Conservation (phyloP, 1,140 invertebrate genomes). For the Metopolophium dirhodum region DNA sequence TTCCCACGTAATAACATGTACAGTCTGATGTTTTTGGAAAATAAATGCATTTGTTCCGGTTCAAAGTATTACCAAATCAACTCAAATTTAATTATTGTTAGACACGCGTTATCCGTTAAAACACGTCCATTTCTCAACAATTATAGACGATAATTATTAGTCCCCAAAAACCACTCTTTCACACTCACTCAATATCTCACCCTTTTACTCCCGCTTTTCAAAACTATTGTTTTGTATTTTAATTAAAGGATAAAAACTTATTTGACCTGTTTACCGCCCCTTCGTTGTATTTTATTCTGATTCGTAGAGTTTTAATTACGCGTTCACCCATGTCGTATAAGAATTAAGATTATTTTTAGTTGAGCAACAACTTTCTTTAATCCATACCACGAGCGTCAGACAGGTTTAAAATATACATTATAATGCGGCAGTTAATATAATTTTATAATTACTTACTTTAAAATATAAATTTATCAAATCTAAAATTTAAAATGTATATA, state of each 20-base stretch:
- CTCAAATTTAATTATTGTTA: not conserved
- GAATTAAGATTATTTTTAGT: conserved; percentile 16
- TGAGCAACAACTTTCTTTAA: not conserved
- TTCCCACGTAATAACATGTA: not conserved
- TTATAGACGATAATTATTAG: not conserved
- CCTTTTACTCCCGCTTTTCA: not conserved
- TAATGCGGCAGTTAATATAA: not conserved
- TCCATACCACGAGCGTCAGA: not conserved
- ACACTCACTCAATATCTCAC: not conserved
- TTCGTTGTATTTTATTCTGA: not conserved
- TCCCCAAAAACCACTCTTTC: not conserved
- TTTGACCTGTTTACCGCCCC: not conserved
- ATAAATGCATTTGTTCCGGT: not conserved
- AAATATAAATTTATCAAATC: not conserved
- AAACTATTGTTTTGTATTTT: conserved; percentile 13
- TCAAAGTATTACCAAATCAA: not conserved
- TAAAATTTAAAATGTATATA: not conserved
- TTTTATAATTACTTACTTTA: not conserved
- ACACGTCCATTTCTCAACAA: not conserved
- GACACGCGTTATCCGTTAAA: not conserved
- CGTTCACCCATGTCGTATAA: not conserved
- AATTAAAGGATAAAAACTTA: conserved; percentile 28
- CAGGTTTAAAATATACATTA: not conserved
- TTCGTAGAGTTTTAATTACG: not conserved
- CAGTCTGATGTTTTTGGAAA: not conserved